Conservation (phyloP, 1,140 invertebrate species). For the Lysiphlebus fabarum region DNA sequence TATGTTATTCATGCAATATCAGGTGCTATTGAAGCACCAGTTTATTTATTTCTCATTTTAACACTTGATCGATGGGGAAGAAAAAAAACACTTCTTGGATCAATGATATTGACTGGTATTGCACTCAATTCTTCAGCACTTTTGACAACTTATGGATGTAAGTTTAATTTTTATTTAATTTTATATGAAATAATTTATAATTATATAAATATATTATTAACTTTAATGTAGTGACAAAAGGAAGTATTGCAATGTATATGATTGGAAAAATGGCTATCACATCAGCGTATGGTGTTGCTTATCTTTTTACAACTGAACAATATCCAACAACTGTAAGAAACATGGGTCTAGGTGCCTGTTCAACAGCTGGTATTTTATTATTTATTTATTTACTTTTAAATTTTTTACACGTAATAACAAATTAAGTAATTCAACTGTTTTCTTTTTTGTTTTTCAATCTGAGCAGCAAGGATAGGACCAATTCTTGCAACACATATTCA, state of each 20-base stretch:
- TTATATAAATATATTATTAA: too few relatives aligned
- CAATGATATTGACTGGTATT: constrained; percentile 67
- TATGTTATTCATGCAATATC: constrained; percentile 75
- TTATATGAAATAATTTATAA: too few relatives aligned
- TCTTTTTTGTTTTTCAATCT: too few relatives aligned
- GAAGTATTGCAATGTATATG: constrained; percentile 62
- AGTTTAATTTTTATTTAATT: not conserved
- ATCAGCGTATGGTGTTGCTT: constrained; percentile 75
- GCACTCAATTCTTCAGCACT: constrained; percentile 60
- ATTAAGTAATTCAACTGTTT: too few relatives aligned
- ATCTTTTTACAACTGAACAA: constrained; percentile 78
- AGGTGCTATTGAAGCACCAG: constrained; percentile 76
- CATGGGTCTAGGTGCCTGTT: constrained; percentile 72
- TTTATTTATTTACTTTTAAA: too few relatives aligned
- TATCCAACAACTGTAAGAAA: constrained; percentile 82
- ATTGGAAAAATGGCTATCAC: constrained; percentile 80
- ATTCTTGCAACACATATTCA: constrained; percentile 73
- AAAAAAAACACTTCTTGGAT: constrained; percentile 65
- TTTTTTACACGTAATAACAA: too few relatives aligned
- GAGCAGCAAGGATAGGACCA: constrained; percentile 67
- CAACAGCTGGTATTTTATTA: constrained; percentile 55
- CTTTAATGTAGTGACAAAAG: constrained; percentile 35
- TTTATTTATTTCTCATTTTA: constrained; percentile 68
- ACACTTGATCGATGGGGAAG: constrained; percentile 72
- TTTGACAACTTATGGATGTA: constrained; percentile 57